Conservation (phyloP, 2,113 vertebrate species). For the Verasper variegatus region DNA sequence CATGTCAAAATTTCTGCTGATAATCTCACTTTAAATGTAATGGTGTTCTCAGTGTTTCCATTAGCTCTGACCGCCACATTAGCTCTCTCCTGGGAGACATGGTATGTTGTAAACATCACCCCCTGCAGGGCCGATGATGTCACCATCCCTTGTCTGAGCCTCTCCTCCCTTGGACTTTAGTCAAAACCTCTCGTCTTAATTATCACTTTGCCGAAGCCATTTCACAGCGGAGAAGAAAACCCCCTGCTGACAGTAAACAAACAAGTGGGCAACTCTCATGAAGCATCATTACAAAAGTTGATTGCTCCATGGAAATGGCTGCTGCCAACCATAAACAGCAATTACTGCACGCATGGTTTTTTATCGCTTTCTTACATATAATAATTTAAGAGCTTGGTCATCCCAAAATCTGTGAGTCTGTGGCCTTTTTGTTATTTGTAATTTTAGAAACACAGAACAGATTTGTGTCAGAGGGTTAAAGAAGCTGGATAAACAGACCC, state of each 20-base stretch:
- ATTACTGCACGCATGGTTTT: constrained; percentile 54
- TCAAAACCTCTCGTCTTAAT: constrained; percentile 51
- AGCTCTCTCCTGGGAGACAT: constrained; percentile 38
- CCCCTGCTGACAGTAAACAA: constrained; percentile 71
- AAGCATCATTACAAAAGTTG: constrained; percentile 47
- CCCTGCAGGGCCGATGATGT: constrained; percentile 51
- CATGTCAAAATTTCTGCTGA: not conserved
- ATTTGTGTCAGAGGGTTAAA: constrained; percentile 1
- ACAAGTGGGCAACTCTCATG: constrained; percentile 50
- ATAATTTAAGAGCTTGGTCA: constrained; percentile 23
- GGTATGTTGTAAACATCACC: constrained; percentile 42
- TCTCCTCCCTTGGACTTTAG: constrained; percentile 41
- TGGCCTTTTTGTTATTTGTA: not conserved
- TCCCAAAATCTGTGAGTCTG: not conserved
- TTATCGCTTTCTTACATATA: constrained; percentile 26
- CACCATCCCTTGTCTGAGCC: constrained; percentile 21
- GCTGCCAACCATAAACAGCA: constrained; percentile 63
- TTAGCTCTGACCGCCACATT: constrained; percentile 41
- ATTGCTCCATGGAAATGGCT: constrained; percentile 50
- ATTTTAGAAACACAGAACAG: constrained; percentile 10
- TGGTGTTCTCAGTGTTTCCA: constrained; percentile 42
- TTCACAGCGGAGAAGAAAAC: constrained; percentile 42
- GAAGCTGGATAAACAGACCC: constrained; percentile 19
- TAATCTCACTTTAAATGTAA: constrained; percentile 2
- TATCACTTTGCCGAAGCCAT: constrained; percentile 48